Conservation (phyloP, 1,140 invertebrate genomes). For the Steinernema khuongi region DNA sequence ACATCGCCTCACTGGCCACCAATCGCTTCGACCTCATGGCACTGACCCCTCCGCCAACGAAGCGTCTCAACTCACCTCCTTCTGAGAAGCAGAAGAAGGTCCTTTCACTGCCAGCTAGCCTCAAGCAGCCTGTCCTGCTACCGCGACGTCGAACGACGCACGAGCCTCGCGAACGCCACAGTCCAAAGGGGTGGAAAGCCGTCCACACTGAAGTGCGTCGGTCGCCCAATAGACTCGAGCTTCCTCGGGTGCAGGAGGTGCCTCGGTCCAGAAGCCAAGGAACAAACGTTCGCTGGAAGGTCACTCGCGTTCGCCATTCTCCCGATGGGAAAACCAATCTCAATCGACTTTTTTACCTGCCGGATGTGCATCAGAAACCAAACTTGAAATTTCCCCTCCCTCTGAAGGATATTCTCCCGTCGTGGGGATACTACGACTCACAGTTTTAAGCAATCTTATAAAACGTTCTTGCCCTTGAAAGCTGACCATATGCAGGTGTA, state of each 20-base stretch:
- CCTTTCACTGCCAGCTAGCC: not conserved
- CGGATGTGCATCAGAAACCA: not conserved
- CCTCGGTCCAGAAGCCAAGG: not conserved
- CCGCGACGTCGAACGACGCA: not conserved
- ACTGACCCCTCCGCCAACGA: not conserved
- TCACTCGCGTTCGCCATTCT: not conserved
- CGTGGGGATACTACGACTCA: not conserved
- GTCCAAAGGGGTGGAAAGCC: not conserved
- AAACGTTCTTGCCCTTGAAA: no score
- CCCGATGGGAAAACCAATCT: not conserved
- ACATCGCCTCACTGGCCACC: not conserved
- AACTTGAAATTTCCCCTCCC: not conserved
- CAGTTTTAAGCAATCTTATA: not conserved
- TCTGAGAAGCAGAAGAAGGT: not conserved
- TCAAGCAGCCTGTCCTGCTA: not conserved
- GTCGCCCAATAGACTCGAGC: not conserved
- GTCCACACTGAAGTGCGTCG: not conserved
- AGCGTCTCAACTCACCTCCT: not conserved
- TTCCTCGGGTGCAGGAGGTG: not conserved
- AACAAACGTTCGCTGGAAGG: not conserved
- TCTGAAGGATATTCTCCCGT: not conserved
- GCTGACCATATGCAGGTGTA: no score
- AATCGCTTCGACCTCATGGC: not conserved
- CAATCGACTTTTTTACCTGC: not conserved
- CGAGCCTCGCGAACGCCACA: not conserved